Conservation (phyloP, 2,888 invertebrate species). For the Abrostola triplasia region DNA sequence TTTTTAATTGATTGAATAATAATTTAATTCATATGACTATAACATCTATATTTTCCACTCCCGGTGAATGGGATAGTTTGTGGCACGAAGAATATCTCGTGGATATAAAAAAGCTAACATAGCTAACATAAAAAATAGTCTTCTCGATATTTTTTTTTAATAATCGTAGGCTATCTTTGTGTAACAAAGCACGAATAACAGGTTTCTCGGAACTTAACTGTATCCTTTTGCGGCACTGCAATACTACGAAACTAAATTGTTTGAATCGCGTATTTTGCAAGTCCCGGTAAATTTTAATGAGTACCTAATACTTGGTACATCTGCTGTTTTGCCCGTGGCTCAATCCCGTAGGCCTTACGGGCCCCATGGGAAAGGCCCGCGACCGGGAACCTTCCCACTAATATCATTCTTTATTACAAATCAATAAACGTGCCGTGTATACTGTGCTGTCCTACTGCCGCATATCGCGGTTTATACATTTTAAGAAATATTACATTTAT, state of each 20-base stretch:
- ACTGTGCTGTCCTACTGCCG: conserved; percentile 17
- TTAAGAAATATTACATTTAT: too few relatives aligned
- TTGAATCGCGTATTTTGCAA: conserved; percentile 18
- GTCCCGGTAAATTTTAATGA: conserved; percentile 29
- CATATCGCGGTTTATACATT: conserved; percentile 14
- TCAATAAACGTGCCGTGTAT: conserved; percentile 31
- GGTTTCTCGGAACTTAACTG: too few relatives aligned
- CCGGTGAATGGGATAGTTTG: too few relatives aligned
- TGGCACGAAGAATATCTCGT: too few relatives aligned
- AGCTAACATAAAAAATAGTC: too few relatives aligned
- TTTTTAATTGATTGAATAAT: too few relatives aligned
- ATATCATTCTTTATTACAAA: conserved; percentile 44
- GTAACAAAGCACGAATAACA: too few relatives aligned
- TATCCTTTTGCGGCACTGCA: background rate
- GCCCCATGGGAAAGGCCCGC: conserved; percentile 36
- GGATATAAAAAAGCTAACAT: too few relatives aligned
- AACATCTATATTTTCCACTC: too few relatives aligned
- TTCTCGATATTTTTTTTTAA: too few relatives aligned
- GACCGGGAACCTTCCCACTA: conserved; percentile 23
- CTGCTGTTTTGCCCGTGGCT: conserved; percentile 15
- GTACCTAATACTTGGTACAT: conserved; percentile 44
- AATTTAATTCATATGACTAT: too few relatives aligned
- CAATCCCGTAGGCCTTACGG: conserved; percentile 40
- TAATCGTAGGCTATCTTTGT: too few relatives aligned
- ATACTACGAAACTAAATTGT: conserved; percentile 3